phyloP scores from a whole-genome alignment of 2,113 vertebrate genomes.

The Microtus oregoni region DNA sequence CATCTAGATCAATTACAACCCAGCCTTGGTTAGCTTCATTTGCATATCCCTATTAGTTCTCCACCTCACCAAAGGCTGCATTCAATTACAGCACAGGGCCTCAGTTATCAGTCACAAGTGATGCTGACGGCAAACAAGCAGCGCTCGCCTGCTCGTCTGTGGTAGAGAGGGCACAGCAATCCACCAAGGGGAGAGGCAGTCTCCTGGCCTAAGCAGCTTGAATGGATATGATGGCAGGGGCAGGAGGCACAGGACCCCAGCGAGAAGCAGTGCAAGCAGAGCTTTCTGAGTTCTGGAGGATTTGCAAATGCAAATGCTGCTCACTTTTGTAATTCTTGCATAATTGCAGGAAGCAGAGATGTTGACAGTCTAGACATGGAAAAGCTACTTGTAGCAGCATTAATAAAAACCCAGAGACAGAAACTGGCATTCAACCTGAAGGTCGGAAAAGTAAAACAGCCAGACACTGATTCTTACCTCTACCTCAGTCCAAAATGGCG shows the following conservation, averaged over 20 bases:
- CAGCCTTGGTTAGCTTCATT: constrained; percentile 54
- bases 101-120: constrained; percentile 51
- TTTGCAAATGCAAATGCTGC: constrained; percentile 51
- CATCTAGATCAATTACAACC: constrained; percentile 63
- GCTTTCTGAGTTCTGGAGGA: constrained; percentile 26
- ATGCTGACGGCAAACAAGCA: background rate
- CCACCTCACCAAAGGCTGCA: background rate
- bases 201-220: background rate
- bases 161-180: background rate
- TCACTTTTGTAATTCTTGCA: constrained; percentile 56
- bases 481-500: no score
- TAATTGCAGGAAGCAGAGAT: constrained; percentile 56
- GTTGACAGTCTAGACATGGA: background rate
- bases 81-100: constrained; percentile 50
- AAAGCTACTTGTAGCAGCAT: background rate
- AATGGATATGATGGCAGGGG: background rate
- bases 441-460: no score
- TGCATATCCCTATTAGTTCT: constrained; percentile 71
- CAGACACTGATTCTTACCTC: no score
- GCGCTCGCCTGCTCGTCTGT: background rate
- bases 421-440: no score
- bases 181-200: background rate
- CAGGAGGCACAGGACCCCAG: background rate
- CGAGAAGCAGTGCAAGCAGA: constrained; percentile 23
- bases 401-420: no score